A percentile compares a stretch with the other conserved stretches of the same genome.
Evolutionary conservation across 2,113 vertebrate species (phyloP).

Genomic region (Microtus ochrogaster): DNA sequence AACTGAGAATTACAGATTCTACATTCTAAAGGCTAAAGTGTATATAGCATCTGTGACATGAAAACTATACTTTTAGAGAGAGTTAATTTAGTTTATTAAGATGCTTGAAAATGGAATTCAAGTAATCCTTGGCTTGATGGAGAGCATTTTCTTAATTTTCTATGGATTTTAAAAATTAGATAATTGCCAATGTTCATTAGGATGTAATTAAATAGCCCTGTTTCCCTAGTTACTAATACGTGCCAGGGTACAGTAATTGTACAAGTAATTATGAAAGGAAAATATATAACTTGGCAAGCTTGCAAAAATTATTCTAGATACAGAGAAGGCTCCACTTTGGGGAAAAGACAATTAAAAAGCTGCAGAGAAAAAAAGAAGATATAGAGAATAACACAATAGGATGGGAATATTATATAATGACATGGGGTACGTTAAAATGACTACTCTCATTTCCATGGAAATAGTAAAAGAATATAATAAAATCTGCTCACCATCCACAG

Average conservation of each 20-base stretch:
- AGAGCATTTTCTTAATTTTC: slow-evolving; percentile 62
- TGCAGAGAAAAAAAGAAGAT: neutral
- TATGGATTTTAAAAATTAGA: slow-evolving; percentile 48
- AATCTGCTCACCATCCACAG: neutral
- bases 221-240: slow-evolving; percentile 58
- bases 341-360: slow-evolving; percentile 53
- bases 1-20: slow-evolving; percentile 46
- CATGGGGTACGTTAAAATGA: slow-evolving; percentile 5
- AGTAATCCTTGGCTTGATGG: slow-evolving; percentile 35
- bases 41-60: neutral
- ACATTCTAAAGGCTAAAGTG: neutral
- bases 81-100: neutral
- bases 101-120: slow-evolving; percentile 42
- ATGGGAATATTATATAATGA: slow-evolving; percentile 56
- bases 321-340: slow-evolving; percentile 31
- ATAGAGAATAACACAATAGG: slow-evolving; percentile 48
- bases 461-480: slow-evolving; percentile 42
- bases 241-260: slow-evolving; percentile 62
- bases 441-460: slow-evolving; percentile 52
- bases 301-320: slow-evolving; percentile 61
- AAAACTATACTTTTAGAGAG: neutral
- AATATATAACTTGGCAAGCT: slow-evolving; percentile 61
- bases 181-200: slow-evolving; percentile 67
- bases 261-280: slow-evolving; percentile 61
- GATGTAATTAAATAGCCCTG: slow-evolving; percentile 65